Base-by-base conservation (phyloP, 2,113 vertebrate species). In the Xiphophorus maculatus region DNA sequence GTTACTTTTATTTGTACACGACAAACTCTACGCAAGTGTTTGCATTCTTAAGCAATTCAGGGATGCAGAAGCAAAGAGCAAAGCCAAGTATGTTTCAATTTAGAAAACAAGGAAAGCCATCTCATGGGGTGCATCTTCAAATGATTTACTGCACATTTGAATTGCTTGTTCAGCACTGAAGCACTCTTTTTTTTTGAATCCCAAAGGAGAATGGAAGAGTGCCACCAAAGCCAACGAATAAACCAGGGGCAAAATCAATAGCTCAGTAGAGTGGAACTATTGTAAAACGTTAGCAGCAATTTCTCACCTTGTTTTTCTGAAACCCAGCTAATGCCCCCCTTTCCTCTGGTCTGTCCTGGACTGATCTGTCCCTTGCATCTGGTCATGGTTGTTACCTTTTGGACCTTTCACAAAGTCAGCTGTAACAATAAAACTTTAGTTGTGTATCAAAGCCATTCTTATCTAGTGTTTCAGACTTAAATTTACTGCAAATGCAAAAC, bases 281-380 rank as follows among this genome's bases (percentile, higher is more conserved):
- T 74, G 73, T 74, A 19, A 48, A 77, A 80, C 85, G 88, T 85
- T 79, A 90, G 80, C 71, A 74, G 84, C 85, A 84, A 89, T 92
- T 89, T 94, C 88, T 89, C 93, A 90, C 92, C 91, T 93, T 94
- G 93, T 94, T 81, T 12, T 78, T 83, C 80, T 89, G 89, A 93
- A 94, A 93, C 87, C 63, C 92, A 91, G 89, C 83, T 93, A 93
- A 94, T 91, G 83, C 87, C 84, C 61, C 65, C 75, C 73, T 67
- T 82, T 74, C 85, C 75, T 74, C 44, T 83, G 54, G 28, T 54
- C 33, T 77, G 71, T 80, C 64, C 61, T 84, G 82, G 82, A 86
- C 84, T 93, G 91, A 90, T 93, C 89, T 92, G 89, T 91, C 90
- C 89, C 76, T 3, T 84, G 75, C 65, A 80, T 71, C 71, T 74